Conservation (phyloP, 2,888 invertebrate genomes). For the Leptinotarsa tumamoca region DNA sequence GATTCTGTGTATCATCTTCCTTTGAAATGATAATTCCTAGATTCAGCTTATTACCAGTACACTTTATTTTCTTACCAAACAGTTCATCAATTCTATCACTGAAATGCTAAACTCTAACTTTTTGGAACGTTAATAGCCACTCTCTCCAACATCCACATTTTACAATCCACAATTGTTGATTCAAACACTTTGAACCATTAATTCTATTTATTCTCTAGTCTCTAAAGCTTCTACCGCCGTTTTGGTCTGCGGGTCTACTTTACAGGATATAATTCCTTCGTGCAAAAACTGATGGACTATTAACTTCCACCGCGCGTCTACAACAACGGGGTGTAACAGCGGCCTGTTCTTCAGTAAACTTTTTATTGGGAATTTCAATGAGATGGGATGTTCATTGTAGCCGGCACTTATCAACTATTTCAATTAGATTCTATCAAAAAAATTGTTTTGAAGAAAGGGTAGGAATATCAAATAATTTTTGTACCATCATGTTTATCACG, state of each 20-base stretch:
- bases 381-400: background rate
- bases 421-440: background rate
- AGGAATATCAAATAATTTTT: background rate
- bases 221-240: background rate
- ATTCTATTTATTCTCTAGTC: background rate
- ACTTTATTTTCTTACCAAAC: too few species aligned
- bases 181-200: background rate
- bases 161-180: background rate
- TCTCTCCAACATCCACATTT: too few species aligned
- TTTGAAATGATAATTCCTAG: too few species aligned
- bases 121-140: too few species aligned
- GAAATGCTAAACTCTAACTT: background rate
- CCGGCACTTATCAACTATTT: background rate
- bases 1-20: too few species aligned
- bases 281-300: constrained; percentile 1
- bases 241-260: constrained; percentile 4
- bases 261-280: background rate
- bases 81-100: too few species aligned
- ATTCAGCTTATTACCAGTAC: too few species aligned
- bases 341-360: background rate
- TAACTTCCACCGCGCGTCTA: background rate
- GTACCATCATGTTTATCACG: too few species aligned
- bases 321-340: constrained; percentile 1
- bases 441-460: background rate
- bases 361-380: background rate